Conservation (phyloP, 2,888 invertebrate genomes). For the Thecophora atra region DNA sequence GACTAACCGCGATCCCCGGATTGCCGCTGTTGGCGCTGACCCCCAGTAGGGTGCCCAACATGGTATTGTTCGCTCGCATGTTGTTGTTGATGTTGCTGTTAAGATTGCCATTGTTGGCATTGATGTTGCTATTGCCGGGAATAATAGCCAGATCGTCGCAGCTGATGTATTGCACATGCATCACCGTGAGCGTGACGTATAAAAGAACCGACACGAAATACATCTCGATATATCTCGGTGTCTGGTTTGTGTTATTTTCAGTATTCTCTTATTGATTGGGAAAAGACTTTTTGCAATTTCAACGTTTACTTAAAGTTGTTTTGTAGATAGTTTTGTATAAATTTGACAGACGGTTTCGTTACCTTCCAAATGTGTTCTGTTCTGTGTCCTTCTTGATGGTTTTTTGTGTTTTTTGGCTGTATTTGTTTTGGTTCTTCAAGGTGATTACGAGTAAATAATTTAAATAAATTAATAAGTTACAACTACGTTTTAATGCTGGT, state of each 20-base stretch:
- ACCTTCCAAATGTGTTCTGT: slow-evolving; percentile 27
- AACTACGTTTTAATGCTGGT: slow-evolving; percentile 9
- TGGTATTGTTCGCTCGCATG: slow-evolving; percentile 51
- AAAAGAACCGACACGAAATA: slow-evolving; percentile 46
- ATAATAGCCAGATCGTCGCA: slow-evolving; percentile 48
- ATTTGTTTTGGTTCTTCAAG: slow-evolving; percentile 40
- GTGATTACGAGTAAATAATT: slow-evolving; percentile 26
- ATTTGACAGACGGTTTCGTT: slow-evolving; percentile 34
- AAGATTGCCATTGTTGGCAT: neutral
- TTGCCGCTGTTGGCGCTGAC: slow-evolving; percentile 37
- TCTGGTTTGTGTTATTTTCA: slow-evolving; percentile 31
- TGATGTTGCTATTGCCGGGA: slow-evolving; percentile 29
- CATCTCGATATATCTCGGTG: slow-evolving; percentile 40
- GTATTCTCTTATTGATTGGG: too few relatives aligned
- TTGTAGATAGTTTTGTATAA: slow-evolving; percentile 52
- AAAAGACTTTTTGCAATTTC: slow-evolving; percentile 5
- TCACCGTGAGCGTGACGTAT: slow-evolving; percentile 44
- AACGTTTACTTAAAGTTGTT: slow-evolving; percentile 48
- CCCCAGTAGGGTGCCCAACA: slow-evolving; percentile 51
- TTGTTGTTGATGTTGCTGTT: slow-evolving; percentile 42
- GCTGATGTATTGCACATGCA: slow-evolving; percentile 46
- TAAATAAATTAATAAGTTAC: slow-evolving; percentile 9
- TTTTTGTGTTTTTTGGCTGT: slow-evolving; percentile 12
- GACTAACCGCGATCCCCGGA: slow-evolving; percentile 24
- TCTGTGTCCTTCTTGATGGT: too few relatives aligned